These are phyloP conservation scores for Melipona quadrifasciata DNA, from an alignment of 1,140 invertebrate species.

Conservation along the genomic window DNA sequence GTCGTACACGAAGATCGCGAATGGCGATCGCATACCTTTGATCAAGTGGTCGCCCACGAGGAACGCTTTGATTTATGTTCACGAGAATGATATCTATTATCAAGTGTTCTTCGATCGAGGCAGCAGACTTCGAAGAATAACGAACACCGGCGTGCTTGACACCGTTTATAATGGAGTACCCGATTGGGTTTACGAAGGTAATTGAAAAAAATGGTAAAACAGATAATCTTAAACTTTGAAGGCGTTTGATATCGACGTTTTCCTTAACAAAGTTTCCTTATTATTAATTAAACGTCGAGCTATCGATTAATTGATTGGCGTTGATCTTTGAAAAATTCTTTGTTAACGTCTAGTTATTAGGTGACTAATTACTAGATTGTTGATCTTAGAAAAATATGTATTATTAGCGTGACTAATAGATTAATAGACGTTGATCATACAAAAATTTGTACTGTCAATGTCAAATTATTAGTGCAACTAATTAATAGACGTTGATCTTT, in stretches of 20 bases:
- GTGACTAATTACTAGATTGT: too few species aligned
- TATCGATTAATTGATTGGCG: too few species aligned
- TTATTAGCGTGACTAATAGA: too few species aligned
- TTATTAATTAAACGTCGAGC: too few species aligned
- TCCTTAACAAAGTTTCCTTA: neutral
- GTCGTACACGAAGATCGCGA: slow-evolving; percentile 76
- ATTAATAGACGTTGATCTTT: too few species aligned
- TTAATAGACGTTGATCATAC: too few species aligned
- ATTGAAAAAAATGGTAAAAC: neutral
- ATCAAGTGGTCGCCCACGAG: slow-evolving; percentile 84
- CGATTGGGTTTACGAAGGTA: slow-evolving; percentile 90
- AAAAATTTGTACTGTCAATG: too few species aligned
- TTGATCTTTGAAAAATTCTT: too few species aligned
- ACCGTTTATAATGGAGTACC: slow-evolving; percentile 90
- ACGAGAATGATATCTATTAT: slow-evolving; percentile 92
- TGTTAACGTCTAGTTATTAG: too few species aligned
- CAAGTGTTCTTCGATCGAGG: slow-evolving; percentile 74
- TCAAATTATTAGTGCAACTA: too few species aligned
- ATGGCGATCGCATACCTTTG: slow-evolving; percentile 81
- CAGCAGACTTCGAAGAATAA: slow-evolving; percentile 79
- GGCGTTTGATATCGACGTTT: neutral
- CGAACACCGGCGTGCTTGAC: slow-evolving; percentile 83
- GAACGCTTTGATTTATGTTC: slow-evolving; percentile 87
- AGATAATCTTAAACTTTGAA: neutral
- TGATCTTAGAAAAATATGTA: too few species aligned